A percentile compares a stretch with the other conserved stretches of the same genome.
phyloP scores from a whole-genome alignment of 1,140 invertebrate species.

The Oppia nitens region DNA sequence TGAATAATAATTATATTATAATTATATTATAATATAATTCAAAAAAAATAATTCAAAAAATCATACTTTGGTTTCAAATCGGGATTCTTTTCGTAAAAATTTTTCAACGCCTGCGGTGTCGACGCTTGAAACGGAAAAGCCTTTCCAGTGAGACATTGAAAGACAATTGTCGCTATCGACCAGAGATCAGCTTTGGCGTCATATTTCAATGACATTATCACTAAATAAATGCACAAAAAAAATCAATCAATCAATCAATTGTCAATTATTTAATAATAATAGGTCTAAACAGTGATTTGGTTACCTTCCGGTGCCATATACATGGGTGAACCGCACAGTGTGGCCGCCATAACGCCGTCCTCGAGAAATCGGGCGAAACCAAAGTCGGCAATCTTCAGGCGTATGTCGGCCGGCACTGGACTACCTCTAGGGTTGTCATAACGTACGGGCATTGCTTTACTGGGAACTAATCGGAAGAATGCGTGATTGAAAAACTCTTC shows the following conservation, averaged over 20 bases:
- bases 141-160: constrained; percentile 94
- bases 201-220: constrained; percentile 98
- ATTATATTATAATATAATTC: too few species aligned
- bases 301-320: constrained; percentile 57
- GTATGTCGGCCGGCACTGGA: constrained; percentile 37
- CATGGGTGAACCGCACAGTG: constrained; percentile 97
- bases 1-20: too few species aligned
- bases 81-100: constrained; percentile 91
- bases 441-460: neutral
- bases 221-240: too few species aligned
- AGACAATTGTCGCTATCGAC: constrained; percentile 97
- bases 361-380: constrained; percentile 58
- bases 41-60: too few species aligned
- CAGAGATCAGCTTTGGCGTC: constrained; percentile 97
- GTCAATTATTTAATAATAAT: too few species aligned
- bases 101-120: constrained; percentile 92
- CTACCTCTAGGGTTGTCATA: constrained; percentile 30
- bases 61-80: constrained; percentile 88
- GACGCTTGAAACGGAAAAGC: constrained; percentile 94
- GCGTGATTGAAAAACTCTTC: constrained; percentile 88
- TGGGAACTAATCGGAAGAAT: constrained; percentile 44
- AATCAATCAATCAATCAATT: too few species aligned
- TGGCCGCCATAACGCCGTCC: constrained; percentile 98
- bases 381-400: neutral
- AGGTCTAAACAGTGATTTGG: too few species aligned